These are phyloP conservation scores for Margaritifera margaritifera DNA, from an alignment of 2,888 invertebrate genomes.

Conservation along the genomic window DNA sequence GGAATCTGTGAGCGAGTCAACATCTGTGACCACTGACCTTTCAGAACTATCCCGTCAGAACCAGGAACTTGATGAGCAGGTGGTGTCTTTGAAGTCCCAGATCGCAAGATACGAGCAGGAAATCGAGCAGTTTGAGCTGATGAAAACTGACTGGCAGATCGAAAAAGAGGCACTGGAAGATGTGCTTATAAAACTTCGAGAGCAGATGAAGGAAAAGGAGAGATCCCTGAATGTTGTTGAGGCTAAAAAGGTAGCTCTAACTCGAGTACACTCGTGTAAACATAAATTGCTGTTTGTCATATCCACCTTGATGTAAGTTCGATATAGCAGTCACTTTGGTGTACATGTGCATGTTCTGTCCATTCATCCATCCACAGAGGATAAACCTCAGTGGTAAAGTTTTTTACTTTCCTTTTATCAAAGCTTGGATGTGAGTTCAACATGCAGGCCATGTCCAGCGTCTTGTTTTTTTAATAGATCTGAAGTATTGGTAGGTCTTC, in stretches of 20 bases:
- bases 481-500: too few species aligned
- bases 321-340: too few species aligned
- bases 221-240: conserved; percentile 43
- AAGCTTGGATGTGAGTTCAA: too few species aligned
- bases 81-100: conserved; percentile 45
- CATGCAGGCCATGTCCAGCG: too few species aligned
- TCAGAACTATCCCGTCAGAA: conserved; percentile 43
- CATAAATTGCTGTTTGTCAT: too few species aligned
- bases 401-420: too few species aligned
- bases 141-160: conserved; percentile 62
- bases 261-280: not conserved
- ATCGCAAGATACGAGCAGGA: conserved; percentile 50
- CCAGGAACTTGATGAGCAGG: conserved; percentile 44
- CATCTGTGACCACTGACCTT: conserved; percentile 39
- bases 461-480: too few species aligned
- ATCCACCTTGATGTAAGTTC: too few species aligned
- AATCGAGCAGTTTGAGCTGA: conserved; percentile 60
- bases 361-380: too few species aligned
- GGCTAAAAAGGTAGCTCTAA: conserved; percentile 46
- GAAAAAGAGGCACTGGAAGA: conserved; percentile 69
- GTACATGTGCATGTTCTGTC: too few species aligned
- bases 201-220: conserved; percentile 57
- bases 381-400: too few species aligned
- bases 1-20: conserved; percentile 17
- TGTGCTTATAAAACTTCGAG: conserved; percentile 57